Evolutionary conservation across 2,888 invertebrate genomes (phyloP).

Genomic region (Eumerus sabulonum): DNA sequence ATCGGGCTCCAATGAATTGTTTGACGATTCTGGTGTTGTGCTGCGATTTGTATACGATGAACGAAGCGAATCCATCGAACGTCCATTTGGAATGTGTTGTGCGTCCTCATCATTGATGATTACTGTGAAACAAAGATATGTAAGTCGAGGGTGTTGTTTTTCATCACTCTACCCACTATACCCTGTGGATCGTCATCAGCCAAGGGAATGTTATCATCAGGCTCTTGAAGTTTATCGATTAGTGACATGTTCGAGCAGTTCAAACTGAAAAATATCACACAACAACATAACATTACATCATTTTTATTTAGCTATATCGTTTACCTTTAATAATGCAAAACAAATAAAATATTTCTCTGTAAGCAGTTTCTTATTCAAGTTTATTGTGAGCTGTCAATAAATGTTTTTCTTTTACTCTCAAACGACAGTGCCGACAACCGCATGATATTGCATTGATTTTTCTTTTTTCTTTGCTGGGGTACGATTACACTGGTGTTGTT

Average conservation of each 20-base stretch:
- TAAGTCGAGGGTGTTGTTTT: slow-evolving; percentile 3
- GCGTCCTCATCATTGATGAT: slow-evolving; percentile 89
- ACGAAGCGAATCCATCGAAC: slow-evolving; percentile 94
- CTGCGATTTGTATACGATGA: slow-evolving; percentile 92
- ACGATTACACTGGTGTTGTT: slow-evolving; percentile 1
- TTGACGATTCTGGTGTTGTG: slow-evolving; percentile 86
- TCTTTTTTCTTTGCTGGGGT: not conserved
- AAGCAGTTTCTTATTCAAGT: not conserved
- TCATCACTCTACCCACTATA: slow-evolving; percentile 73
- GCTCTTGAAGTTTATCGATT: slow-evolving; percentile 83
- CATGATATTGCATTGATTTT: not conserved
- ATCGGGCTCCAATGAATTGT: slow-evolving; percentile 85
- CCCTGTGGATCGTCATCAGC: slow-evolving; percentile 96
- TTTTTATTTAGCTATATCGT: too few species aligned
- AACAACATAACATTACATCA: not conserved
- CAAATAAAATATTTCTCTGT: not conserved
- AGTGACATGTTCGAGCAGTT: slow-evolving; percentile 76
- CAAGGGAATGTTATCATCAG: slow-evolving; percentile 91
- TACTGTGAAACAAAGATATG: slow-evolving; percentile 80
- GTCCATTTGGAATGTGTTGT: slow-evolving; percentile 84
- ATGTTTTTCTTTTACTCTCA: slow-evolving; percentile 19
- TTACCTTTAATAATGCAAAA: not conserved
- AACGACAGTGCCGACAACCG: slow-evolving; percentile 3
- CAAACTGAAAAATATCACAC: not conserved
- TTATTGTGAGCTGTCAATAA: slow-evolving; percentile 43